Evolutionary conservation across 64 coral and sea anemone species (phyloP).

Genomic region (Hydrozoanthus tunicans): DNA sequence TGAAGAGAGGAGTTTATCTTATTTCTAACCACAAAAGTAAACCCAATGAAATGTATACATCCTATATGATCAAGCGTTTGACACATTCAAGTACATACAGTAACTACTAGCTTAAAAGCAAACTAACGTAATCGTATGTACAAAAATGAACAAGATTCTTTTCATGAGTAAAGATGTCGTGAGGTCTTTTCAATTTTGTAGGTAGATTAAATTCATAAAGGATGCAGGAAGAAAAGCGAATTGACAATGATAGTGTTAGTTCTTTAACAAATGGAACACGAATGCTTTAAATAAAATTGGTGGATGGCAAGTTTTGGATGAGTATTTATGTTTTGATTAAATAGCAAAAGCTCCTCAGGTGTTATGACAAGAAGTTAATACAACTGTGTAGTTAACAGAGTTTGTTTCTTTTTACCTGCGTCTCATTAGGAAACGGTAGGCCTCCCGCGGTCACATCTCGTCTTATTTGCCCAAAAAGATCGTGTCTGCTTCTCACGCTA

Average conservation of each 20-base stretch:
- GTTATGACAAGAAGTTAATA: conserved; percentile 67
- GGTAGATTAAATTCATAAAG: conserved; percentile 5
- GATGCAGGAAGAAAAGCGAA: neutral
- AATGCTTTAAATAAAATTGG: neutral
- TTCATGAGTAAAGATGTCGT: conserved; percentile 27
- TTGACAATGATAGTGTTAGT: neutral
- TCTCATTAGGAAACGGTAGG: conserved; percentile 66
- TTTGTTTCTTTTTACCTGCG: conserved; percentile 73
- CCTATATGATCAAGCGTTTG: conserved; percentile 20
- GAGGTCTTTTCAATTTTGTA: neutral
- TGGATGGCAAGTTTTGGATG: neutral
- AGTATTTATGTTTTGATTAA: conserved; percentile 51
- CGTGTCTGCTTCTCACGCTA: conserved; percentile 70
- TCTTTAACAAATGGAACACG: conserved; percentile 27
- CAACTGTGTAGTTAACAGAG: conserved; percentile 63
- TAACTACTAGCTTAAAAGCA: conserved; percentile 6
- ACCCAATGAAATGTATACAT: conserved; percentile 57
- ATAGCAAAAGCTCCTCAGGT: conserved; percentile 53
- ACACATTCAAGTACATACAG: conserved; percentile 10
- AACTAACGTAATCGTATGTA: conserved; percentile 15
- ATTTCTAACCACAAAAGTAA: conserved; percentile 53
- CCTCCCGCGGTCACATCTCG: conserved; percentile 68
- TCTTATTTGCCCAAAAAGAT: conserved; percentile 72
- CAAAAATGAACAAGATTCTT: conserved; percentile 30
- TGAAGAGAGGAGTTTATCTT: conserved; percentile 53